Evolutionary conservation across 2,113 vertebrate genomes (phyloP).

Genomic region (Pseudonaja textilis): DNA sequence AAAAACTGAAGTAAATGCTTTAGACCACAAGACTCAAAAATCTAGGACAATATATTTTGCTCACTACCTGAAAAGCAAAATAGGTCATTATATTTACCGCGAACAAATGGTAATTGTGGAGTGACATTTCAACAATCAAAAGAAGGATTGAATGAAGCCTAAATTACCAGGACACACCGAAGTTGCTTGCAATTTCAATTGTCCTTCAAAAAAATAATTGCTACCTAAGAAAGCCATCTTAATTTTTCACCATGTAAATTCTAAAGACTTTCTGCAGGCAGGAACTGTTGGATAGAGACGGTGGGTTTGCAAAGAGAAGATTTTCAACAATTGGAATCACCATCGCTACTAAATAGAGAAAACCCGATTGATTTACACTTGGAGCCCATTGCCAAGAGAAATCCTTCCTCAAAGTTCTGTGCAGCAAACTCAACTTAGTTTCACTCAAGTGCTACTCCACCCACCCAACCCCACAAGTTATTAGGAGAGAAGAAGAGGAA

Average conservation of each 20-base stretch:
- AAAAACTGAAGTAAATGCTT: not conserved
- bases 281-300: not conserved
- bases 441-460: not conserved
- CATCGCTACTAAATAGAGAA: not conserved
- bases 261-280: not conserved
- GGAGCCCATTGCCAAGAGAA: not conserved
- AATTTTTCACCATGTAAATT: not conserved
- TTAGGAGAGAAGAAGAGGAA: not conserved
- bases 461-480: not conserved
- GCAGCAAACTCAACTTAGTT: not conserved
- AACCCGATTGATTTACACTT: not conserved
- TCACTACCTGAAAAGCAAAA: not conserved
- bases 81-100: not conserved
- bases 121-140: not conserved
- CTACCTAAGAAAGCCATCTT: not conserved
- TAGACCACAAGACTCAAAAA: not conserved
- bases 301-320: not conserved
- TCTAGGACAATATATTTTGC: not conserved
- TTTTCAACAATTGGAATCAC: not conserved
- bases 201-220: not conserved
- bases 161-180: not conserved
- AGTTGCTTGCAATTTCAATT: not conserved
- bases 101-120: not conserved
- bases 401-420: not conserved
- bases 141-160: not conserved